These are phyloP conservation scores for Chymomyza amoena DNA, from an alignment of 2,888 invertebrate species.

Conservation along the genomic window DNA sequence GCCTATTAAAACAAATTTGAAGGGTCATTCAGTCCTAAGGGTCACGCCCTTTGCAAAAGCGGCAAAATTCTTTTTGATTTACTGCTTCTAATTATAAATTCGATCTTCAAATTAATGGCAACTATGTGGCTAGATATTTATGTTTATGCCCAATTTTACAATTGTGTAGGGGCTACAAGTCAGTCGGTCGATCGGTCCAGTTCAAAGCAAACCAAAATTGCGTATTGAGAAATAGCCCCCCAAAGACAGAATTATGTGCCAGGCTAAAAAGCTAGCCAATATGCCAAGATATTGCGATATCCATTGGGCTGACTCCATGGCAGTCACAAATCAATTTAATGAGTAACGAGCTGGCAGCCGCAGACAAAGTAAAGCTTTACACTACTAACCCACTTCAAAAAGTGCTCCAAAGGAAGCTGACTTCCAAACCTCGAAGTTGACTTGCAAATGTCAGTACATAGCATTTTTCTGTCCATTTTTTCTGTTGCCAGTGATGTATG, in stretches of 20 bases:
- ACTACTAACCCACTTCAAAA: slow-evolving; percentile 19
- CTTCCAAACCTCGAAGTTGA: slow-evolving; percentile 26
- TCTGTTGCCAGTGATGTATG: slow-evolving; percentile 53
- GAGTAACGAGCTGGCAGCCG: slow-evolving; percentile 42
- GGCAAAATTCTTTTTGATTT: slow-evolving; percentile 41
- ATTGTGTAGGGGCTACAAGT: background rate
- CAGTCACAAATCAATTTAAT: slow-evolving; percentile 61
- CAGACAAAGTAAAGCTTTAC: slow-evolving; percentile 26
- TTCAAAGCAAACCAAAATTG: slow-evolving; percentile 34
- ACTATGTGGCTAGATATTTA: slow-evolving; percentile 30
- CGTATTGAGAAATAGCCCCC: slow-evolving; percentile 60
- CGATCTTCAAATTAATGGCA: slow-evolving; percentile 8
- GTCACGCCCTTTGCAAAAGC: slow-evolving; percentile 23
- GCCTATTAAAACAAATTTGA: background rate
- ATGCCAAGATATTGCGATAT: slow-evolving; percentile 6
- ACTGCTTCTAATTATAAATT: slow-evolving; percentile 40
- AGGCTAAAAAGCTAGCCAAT: slow-evolving; percentile 4
- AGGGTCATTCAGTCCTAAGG: slow-evolving; percentile 9
- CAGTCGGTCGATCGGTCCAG: background rate
- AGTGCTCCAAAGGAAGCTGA: background rate
- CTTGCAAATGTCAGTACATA: slow-evolving; percentile 60
- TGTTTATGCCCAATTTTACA: background rate
- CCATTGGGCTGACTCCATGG: slow-evolving; percentile 12
- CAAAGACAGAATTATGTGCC: background rate
- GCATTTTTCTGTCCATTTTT: slow-evolving; percentile 43